A percentile compares a stretch with the other conserved stretches of the same genome.
phyloP scores from a whole-genome alignment of 2,113 vertebrate species.

The Aptenodytes patagonicus region DNA sequence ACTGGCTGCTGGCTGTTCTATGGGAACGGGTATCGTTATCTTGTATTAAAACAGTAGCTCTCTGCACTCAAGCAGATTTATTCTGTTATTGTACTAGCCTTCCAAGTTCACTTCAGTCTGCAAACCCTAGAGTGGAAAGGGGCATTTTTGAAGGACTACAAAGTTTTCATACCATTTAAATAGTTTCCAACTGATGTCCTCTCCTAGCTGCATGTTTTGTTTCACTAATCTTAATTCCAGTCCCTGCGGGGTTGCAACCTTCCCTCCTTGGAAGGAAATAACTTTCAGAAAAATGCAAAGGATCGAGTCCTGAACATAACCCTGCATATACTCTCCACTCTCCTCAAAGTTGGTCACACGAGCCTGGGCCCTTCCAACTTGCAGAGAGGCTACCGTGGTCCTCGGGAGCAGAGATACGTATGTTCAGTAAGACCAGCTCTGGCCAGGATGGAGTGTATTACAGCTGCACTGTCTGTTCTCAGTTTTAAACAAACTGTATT shows the following conservation, averaged over 20 bases:
- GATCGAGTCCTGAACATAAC: background rate
- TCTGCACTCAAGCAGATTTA: background rate
- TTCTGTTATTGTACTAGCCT: background rate
- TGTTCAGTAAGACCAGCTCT: background rate
- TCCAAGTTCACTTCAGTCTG: background rate
- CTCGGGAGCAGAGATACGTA: background rate
- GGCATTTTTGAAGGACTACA: constrained; percentile 21
- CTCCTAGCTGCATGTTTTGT: constrained; percentile 67
- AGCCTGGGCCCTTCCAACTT: background rate
- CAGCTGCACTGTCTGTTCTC: constrained; percentile 58
- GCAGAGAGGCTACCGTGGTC: background rate
- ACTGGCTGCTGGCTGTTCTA: background rate
- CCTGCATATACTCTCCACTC: background rate
- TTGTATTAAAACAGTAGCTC: background rate
- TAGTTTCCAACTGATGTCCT: constrained; percentile 18
- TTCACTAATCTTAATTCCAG: constrained; percentile 45
- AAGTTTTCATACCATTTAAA: background rate
- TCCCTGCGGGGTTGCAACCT: constrained; percentile 36
- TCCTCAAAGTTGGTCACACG: background rate
- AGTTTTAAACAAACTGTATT: constrained; percentile 76
- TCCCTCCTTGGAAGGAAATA: constrained; percentile 22
- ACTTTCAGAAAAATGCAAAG: background rate
- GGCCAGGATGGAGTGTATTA: background rate
- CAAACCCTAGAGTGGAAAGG: background rate
- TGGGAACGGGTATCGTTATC: background rate